Base-by-base conservation (phyloP, 2,797 vertebrate species). In the Margarornis squamiger region DNA sequence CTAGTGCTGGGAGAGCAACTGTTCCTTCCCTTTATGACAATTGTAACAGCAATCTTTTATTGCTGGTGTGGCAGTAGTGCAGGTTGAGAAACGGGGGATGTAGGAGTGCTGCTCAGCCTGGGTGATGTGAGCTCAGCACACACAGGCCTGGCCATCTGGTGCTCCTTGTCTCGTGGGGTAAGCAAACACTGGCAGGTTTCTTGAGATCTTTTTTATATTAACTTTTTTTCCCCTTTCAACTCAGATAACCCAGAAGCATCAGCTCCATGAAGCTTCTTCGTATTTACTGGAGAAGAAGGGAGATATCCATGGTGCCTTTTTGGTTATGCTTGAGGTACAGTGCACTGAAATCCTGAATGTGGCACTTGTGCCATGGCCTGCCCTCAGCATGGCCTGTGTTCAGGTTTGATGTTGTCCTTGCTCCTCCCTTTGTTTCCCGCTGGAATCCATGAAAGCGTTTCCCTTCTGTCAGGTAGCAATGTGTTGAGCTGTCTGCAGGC, bases 221-320 rank as follows among this genome's bases (percentile, higher is more conserved):
- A 73, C 36, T 58, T 36, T 32, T 3, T 39, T 27, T 19, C 7
- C 24, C 19, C 49, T 93, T 86, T 94, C 73, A 78, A 92, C 92
- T 76, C 88, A 99, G 99, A 98, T 99, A 95, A 99, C 98, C 81
- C 96, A 99, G 82, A 98, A 98, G 94, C 96, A 99, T 93, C 97
- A 98, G 29, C 98, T 99, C 70, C 98, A 98, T 66, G 98, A 99
- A 91, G 98, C 99, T 39, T 99, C 98, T 57, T 99, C 99, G 0
- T 99, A 98, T 93, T 97, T 99, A 39, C 97, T 99, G 96, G 99
- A 99, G 97, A 99, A 98, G 97, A 99, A 99, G 92, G 99, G 99
- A 74, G 99, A 99, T 77, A 95, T 99, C 68, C 98, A 98, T 2
- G 98, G 98, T 95, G 99, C 99, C 55, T 99, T 99, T 91, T 90